Evolutionary conservation across 1,140 invertebrate genomes (phyloP), one percentile per base, ranked within the genome.

Genomic region (Diploscapter pachys): DNA sequence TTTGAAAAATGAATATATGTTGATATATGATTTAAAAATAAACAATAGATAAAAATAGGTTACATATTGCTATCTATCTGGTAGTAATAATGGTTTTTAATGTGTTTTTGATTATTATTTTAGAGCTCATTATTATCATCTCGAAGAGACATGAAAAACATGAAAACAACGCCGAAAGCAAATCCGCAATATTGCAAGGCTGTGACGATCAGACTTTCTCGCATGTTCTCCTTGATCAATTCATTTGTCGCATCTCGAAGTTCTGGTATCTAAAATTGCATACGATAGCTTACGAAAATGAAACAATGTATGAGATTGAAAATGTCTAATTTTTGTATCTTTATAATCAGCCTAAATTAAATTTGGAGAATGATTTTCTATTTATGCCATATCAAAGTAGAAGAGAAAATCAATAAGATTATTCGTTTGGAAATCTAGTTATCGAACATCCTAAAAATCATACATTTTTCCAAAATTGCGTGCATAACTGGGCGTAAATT

Each of bases 211-310:
- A 76, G 8, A 5, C 68, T 71, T 56, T 76, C 74, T 3, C 48
- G 48, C 49, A 76, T 5, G 48, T 76, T 55, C 52, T 62, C 56
- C 8, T 74, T 78, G 52, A 83, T 73, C 3, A 76, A 48, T 49
- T 83, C 82, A 63, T 80, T 80, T 55, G 84, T 76, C 2, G 68
- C 66, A 6, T 83, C 82, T 31, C 82, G 80, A 9, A 83, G 77
- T 72, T 83, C 82, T n/a, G 82, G 82, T n/a, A 83, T 67, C 81
- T 82, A 69, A 80, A 80, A 80, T 52, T 48, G 50, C 53, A 8
- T 5, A 68, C 51, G n/a, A 52, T 3, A 50, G 6, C 50, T 59
- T 9, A n/a, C n/a, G 71, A 51, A 3, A 11, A 50, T 8, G 62
- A 79, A 53, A 64, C 11, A 9, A 53, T 11, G 48, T 63, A 49